Percentiles rank a stretch among this genome's conserved stretches.
These are phyloP conservation scores for Galaxias olidus DNA, from an alignment of 2,797 vertebrate genomes.

Conservation along the genomic window DNA sequence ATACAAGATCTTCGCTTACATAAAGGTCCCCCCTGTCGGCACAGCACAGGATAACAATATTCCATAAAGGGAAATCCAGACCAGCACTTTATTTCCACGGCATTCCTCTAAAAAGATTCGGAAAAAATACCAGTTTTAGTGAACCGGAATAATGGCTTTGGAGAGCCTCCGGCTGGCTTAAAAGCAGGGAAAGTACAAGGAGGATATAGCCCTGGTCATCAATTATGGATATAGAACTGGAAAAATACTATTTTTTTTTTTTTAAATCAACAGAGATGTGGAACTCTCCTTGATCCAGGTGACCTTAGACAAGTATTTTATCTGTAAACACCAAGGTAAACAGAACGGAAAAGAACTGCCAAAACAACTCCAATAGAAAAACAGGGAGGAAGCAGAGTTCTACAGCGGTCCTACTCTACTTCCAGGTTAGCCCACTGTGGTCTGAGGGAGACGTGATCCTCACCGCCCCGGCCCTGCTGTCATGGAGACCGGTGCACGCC, in stretches of 20 bases:
- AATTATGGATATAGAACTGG: slow-evolving; percentile 59
- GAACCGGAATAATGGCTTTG: slow-evolving; percentile 53
- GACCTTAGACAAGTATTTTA: neutral
- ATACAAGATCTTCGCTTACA: too few species aligned
- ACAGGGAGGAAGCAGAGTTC: too few species aligned
- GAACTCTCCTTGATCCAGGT: slow-evolving; percentile 7
- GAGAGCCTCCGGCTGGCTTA: slow-evolving; percentile 56
- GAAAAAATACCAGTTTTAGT: slow-evolving; percentile 47
- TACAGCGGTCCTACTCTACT: too few species aligned
- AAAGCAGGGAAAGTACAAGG: slow-evolving; percentile 44
- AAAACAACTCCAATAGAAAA: too few species aligned
- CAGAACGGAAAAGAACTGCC: too few species aligned
- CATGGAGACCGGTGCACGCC: slow-evolving; percentile 65
- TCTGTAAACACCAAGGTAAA: slow-evolving; percentile 15
- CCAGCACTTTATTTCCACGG: slow-evolving; percentile 51
- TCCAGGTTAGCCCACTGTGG: too few species aligned
- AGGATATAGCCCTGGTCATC: slow-evolving; percentile 43
- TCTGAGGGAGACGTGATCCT: slow-evolving; percentile 47
- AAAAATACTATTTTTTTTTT: slow-evolving; percentile 55
- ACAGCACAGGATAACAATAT: neutral
- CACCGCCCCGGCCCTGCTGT: slow-evolving; percentile 52
- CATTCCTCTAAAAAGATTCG: slow-evolving; percentile 43
- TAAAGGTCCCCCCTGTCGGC: too few species aligned
- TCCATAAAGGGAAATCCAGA: slow-evolving; percentile 43
- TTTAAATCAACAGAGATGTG: slow-evolving; percentile 46